Percentiles rank a stretch among this genome's conserved stretches.
phyloP scores from a whole-genome alignment of 2,888 invertebrate genomes.

The Drosophila neotestacea region DNA sequence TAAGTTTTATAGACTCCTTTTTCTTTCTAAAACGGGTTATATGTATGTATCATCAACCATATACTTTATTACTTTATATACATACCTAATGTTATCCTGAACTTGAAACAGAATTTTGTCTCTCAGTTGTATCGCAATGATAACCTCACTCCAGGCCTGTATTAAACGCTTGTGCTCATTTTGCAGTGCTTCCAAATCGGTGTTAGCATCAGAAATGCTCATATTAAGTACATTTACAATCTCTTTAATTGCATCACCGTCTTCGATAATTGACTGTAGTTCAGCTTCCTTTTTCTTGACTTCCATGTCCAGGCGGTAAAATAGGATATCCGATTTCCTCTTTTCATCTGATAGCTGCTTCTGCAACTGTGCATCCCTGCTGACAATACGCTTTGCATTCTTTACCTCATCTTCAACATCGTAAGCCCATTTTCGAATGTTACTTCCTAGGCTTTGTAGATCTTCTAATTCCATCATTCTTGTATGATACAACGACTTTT shows the following conservation, averaged over 20 bases:
- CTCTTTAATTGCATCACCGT: slow-evolving; percentile 88
- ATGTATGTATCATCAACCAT: background rate
- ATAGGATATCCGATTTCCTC: slow-evolving; percentile 87
- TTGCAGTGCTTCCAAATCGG: slow-evolving; percentile 90
- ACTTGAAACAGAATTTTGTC: slow-evolving; percentile 89
- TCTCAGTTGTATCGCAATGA: slow-evolving; percentile 89
- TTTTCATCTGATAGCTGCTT: slow-evolving; percentile 84
- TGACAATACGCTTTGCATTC: slow-evolving; percentile 83
- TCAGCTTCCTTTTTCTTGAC: slow-evolving; percentile 90
- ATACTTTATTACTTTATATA: slow-evolving; percentile 2
- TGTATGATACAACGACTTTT: slow-evolving; percentile 78
- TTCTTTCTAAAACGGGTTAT: slow-evolving; percentile 85
- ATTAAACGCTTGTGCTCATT: slow-evolving; percentile 89
- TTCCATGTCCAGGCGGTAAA: slow-evolving; percentile 89
- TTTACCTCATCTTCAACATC: slow-evolving; percentile 83
- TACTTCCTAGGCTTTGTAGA: slow-evolving; percentile 81
- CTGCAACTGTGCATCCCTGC: slow-evolving; percentile 84
- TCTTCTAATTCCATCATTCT: slow-evolving; percentile 80
- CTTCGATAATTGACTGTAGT: slow-evolving; percentile 88
- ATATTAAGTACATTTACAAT: slow-evolving; percentile 87
- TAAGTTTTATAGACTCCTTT: slow-evolving; percentile 87
- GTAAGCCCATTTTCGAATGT: slow-evolving; percentile 83
- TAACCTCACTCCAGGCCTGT: slow-evolving; percentile 91
- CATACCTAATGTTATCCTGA: slow-evolving; percentile 87
- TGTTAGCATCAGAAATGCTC: slow-evolving; percentile 89